phyloP scores from a whole-genome alignment of 1,140 invertebrate species.

The Drosophila albomicans region DNA sequence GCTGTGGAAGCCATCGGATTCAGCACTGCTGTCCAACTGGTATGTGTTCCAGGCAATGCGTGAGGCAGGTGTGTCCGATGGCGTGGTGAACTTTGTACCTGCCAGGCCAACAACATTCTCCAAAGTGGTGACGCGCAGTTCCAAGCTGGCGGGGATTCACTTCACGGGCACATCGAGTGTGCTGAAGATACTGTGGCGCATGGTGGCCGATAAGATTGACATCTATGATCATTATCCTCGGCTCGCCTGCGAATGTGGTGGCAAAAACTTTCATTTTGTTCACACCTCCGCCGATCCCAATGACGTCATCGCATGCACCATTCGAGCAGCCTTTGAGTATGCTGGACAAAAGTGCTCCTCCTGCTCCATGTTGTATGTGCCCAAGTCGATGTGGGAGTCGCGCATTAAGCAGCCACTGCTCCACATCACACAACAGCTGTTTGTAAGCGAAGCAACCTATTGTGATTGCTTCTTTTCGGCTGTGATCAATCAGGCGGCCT shows the following conservation, averaged over 20 bases:
- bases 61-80: constrained; percentile 96
- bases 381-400: constrained; percentile 93
- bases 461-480: constrained; percentile 95
- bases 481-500: constrained; percentile 97
- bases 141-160: constrained; percentile 95
- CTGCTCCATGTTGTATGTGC: constrained; percentile 97
- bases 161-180: constrained; percentile 93
- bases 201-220: constrained; percentile 94
- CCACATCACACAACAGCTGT: constrained; percentile 86
- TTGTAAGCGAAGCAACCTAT: constrained; percentile 94
- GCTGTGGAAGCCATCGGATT: constrained; percentile 99
- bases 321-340: constrained; percentile 96
- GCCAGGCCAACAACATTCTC: constrained; percentile 97
- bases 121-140: constrained; percentile 92
- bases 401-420: constrained; percentile 63
- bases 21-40: constrained; percentile 98
- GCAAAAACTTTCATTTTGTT: constrained; percentile 99
- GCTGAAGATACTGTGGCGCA: constrained; percentile 95
- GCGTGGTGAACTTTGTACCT: constrained; percentile 98
- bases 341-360: constrained; percentile 99
- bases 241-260: constrained; percentile 97
- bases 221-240: constrained; percentile 96
- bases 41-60: constrained; percentile 95
- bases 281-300: constrained; percentile 95
- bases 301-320: constrained; percentile 91